Base-by-base conservation (phyloP, 2,888 invertebrate genomes). In the Hecatera dysodea region DNA sequence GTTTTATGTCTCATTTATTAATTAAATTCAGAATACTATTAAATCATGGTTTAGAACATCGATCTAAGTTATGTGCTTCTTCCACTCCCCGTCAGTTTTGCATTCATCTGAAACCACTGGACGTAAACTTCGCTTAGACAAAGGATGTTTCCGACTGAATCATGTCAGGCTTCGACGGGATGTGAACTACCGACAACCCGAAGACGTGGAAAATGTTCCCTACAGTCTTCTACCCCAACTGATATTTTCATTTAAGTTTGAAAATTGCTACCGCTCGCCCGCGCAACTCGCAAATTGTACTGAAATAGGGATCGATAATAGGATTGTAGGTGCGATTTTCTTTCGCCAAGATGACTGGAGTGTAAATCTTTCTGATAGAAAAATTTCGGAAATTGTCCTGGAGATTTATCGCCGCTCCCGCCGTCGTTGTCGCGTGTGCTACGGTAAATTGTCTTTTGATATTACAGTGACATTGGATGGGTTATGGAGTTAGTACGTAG, bases 231-330 rank as follows among this genome's bases (percentile, higher is more conserved):
- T 86, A 86, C 88, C 90, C 89, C 90, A 89, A 87, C 88, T 91
- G 92, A 93, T 94, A 95, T 95, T 95, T 95, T 95, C 94, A 95
- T 95, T 95, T 95, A 95, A 94, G 92, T 95, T 95, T 94, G 92
- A 93, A 95, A 94, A 95, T 95, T 95, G 95, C 91, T 91, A 86
- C 90, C 89, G 88, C 90, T 91, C 91, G 91, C 89, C 89, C 88
- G 89, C 92, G 91, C 91, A 90, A 83, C 90, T 93, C 91, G 92
- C 94, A 95, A 95, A 95, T 95, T 95, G 95, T 93, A 91, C 93
- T 91, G 92, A 85, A 93, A 94, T 93, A 92, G 93, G 94, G 94
- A 94, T 95, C 95, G 93, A 95, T 95, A 95, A 95, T 95, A 90
- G 92, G 90, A 94, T 95, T 93, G 92, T 91, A 94, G 94, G 94